These are phyloP conservation scores for Lottia gigantea DNA, from an alignment of 2,888 invertebrate species.

Conservation along the genomic window DNA sequence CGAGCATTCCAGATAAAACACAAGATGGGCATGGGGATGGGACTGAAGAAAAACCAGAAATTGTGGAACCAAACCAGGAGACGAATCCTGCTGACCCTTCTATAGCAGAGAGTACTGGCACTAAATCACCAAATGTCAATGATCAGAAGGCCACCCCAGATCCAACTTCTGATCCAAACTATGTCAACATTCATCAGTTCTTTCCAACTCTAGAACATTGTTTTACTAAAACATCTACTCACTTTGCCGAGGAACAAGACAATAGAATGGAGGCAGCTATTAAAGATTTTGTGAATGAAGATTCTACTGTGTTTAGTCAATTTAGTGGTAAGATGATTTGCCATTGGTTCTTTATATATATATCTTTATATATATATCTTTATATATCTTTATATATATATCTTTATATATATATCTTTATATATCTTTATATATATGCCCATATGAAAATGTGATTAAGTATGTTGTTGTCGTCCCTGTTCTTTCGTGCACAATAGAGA, in stretches of 20 bases:
- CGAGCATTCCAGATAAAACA: too few species aligned
- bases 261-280: constrained; percentile 37
- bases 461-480: too few species aligned
- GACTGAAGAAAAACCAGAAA: neutral
- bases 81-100: neutral
- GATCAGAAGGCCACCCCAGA: neutral
- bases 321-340: too few species aligned
- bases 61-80: neutral
- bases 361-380: too few species aligned
- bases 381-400: too few species aligned
- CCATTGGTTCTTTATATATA: too few species aligned
- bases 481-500: too few species aligned
- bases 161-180: constrained; percentile 31
- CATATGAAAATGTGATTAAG: too few species aligned
- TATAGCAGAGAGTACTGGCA: neutral
- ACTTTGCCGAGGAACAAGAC: constrained; percentile 33
- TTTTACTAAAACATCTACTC: constrained; percentile 41
- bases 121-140: too few species aligned
- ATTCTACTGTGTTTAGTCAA: constrained; percentile 21
- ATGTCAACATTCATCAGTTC: constrained; percentile 60
- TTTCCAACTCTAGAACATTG: constrained; percentile 52
- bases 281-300: constrained; percentile 34
- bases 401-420: too few species aligned
- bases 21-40: neutral
- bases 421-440: too few species aligned